These are phyloP conservation scores for Siphlonurus alternatus DNA, from an alignment of 2,888 invertebrate genomes.

Conservation along the genomic window DNA sequence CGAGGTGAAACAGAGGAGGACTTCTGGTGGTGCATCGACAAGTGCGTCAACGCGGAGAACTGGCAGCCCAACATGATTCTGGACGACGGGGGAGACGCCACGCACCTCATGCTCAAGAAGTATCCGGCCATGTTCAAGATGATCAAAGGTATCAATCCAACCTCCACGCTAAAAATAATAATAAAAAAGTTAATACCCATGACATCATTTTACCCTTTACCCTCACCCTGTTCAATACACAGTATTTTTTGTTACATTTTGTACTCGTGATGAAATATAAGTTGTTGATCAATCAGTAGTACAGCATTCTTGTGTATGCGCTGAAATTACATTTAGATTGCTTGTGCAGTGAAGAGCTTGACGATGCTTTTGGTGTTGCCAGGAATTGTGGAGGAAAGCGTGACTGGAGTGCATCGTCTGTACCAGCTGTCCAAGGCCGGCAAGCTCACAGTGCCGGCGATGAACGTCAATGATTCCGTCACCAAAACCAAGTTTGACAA, in stretches of 20 bases:
- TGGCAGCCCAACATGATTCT: conserved; percentile 98
- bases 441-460: conserved; percentile 87
- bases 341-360: too few relatives aligned
- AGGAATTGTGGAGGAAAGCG: conserved; percentile 95
- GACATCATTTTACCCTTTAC: too few relatives aligned
- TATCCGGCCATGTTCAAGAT: conserved; percentile 84
- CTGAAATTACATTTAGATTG: too few relatives aligned
- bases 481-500: conserved; percentile 98
- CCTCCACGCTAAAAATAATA: too few relatives aligned
- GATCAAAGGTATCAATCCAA: conserved; percentile 49
- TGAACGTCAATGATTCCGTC: conserved; percentile 97
- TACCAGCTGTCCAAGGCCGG: conserved; percentile 91
- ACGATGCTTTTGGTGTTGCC: too few relatives aligned
- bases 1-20: conserved; percentile 95
- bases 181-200: too few relatives aligned
- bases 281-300: too few relatives aligned
- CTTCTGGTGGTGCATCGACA: conserved; percentile 99
- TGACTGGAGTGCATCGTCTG: conserved; percentile 92
- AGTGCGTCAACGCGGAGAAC: conserved; percentile 74
- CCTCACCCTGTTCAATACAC: too few relatives aligned
- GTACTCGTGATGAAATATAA: too few relatives aligned
- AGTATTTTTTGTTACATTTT: too few relatives aligned
- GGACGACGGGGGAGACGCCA: conserved; percentile 95
- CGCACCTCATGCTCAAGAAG: conserved; percentile 90
- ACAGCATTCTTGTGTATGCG: too few relatives aligned